Conservation (phyloP, 1,140 invertebrate genomes). For the Lepidurus packardi region DNA sequence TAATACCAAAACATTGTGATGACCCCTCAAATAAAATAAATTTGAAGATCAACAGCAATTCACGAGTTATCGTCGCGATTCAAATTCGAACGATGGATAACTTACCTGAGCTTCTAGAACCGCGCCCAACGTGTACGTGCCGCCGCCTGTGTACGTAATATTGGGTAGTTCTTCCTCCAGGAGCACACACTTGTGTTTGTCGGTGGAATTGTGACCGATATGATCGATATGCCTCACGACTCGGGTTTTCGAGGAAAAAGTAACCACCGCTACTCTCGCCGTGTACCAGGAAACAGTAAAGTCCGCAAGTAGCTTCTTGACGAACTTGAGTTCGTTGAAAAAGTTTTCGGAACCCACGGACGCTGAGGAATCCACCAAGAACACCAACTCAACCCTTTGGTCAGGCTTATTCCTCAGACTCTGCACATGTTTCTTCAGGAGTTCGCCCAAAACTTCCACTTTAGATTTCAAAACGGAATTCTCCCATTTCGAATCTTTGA, state of each 20-base stretch:
- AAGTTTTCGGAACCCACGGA: conserved; percentile 63
- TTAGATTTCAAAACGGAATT: conserved; percentile 48
- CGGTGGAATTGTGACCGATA: conserved; percentile 44
- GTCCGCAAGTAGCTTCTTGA: conserved; percentile 62
- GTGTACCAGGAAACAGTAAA: conserved; percentile 58
- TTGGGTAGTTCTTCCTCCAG: conserved; percentile 56
- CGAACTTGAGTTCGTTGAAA: conserved; percentile 62
- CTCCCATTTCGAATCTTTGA: conserved; percentile 40
- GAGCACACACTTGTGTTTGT: conserved; percentile 59
- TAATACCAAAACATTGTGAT: too few species aligned
- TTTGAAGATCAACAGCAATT: too few species aligned
- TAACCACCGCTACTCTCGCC: conserved; percentile 59
- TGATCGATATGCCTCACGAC: conserved; percentile 59
- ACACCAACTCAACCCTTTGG: conserved; percentile 57
- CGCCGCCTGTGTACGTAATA: conserved; percentile 59
- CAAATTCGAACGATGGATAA: conserved; percentile 22
- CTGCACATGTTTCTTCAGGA: conserved; percentile 52
- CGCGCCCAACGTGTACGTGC: conserved; percentile 63
- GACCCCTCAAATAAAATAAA: too few species aligned
- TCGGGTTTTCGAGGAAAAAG: conserved; percentile 57
- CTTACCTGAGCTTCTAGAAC: conserved; percentile 57
- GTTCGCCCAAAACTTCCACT: conserved; percentile 52
- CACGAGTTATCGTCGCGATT: not conserved
- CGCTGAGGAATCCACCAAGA: conserved; percentile 62
- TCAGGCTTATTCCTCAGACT: conserved; percentile 40